phyloP scores from a whole-genome alignment of 30 jellyfish, hydroid and myxozoan species.

The Cassiopea xamachana region DNA sequence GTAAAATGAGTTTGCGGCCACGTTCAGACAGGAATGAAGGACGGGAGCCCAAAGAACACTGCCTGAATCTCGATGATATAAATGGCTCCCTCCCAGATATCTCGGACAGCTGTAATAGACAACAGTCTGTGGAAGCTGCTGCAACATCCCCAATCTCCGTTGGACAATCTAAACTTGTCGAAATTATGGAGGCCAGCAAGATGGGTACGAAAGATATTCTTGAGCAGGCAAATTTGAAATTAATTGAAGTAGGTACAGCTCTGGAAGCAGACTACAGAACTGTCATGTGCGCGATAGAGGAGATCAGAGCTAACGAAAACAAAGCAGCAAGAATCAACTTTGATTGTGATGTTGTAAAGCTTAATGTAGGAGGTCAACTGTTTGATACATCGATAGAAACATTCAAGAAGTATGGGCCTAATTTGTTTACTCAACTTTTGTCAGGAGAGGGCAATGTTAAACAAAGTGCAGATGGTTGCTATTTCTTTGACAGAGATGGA shows the following conservation, averaged over 20 bases:
- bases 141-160: not conserved
- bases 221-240: not conserved
- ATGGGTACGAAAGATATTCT: not conserved
- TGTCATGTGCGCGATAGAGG: not conserved
- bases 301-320: not conserved
- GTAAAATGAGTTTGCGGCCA: not conserved
- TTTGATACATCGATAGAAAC: constrained; percentile 25
- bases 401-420: constrained; percentile 1
- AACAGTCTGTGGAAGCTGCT: not conserved
- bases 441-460: constrained; percentile 15
- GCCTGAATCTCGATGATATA: not conserved
- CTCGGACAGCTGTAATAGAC: not conserved
- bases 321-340: not conserved
- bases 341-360: constrained; percentile 18
- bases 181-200: not conserved
- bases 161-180: not conserved
- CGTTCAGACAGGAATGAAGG: not conserved
- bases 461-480: constrained; percentile 19
- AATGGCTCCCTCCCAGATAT: not conserved
- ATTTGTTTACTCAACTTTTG: constrained; percentile 5
- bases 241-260: not conserved
- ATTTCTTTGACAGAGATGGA: constrained; percentile 46
- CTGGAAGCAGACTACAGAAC: not conserved
- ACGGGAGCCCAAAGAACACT: not conserved
- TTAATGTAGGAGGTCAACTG: constrained; percentile 49